Conservation (phyloP, 2,888 invertebrate genomes). For the Aquatica leii region DNA sequence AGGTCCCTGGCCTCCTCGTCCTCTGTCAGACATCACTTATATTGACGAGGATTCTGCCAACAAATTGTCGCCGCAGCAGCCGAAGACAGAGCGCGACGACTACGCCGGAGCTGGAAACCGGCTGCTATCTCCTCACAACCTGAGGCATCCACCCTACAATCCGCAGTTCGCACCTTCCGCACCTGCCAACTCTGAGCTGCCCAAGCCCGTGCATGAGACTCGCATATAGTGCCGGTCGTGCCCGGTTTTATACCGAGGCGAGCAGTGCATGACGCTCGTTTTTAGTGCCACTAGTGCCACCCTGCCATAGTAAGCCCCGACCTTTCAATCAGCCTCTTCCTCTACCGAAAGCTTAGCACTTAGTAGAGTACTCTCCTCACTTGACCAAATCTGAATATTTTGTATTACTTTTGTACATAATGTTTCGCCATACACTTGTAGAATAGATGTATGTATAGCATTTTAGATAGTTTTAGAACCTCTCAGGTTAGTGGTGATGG, state of each 20-base stretch:
- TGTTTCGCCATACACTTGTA: conserved; percentile 60
- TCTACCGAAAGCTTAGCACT: conserved; percentile 57
- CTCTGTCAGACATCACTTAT: conserved; percentile 84
- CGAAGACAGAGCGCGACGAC: conserved; percentile 57
- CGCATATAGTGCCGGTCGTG: conserved; percentile 68
- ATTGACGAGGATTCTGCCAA: conserved; percentile 60
- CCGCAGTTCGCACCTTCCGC: conserved; percentile 66
- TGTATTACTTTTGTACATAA: conserved; percentile 61
- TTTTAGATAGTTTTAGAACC: conserved; percentile 61
- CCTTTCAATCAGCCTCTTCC: conserved; percentile 46
- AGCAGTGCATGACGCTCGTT: conserved; percentile 52
- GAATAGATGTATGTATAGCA: conserved; percentile 63
- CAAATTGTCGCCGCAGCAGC: conserved; percentile 56
- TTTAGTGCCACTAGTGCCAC: conserved; percentile 44
- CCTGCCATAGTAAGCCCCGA: conserved; percentile 42
- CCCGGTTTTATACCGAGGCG: conserved; percentile 52
- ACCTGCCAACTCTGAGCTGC: conserved; percentile 67
- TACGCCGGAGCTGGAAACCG: conserved; percentile 55
- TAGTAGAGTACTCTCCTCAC: conserved; percentile 56
- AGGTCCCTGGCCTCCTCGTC: conserved; percentile 70
- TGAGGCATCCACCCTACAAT: conserved; percentile 64
- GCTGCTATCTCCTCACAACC: conserved; percentile 60
- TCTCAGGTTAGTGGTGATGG: conserved; percentile 60
- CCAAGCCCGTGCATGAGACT: conserved; percentile 75
- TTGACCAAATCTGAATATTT: conserved; percentile 55